phyloP scores from a whole-genome alignment of 2,113 vertebrate genomes.

The Cryptomyrus ogoouensis region DNA sequence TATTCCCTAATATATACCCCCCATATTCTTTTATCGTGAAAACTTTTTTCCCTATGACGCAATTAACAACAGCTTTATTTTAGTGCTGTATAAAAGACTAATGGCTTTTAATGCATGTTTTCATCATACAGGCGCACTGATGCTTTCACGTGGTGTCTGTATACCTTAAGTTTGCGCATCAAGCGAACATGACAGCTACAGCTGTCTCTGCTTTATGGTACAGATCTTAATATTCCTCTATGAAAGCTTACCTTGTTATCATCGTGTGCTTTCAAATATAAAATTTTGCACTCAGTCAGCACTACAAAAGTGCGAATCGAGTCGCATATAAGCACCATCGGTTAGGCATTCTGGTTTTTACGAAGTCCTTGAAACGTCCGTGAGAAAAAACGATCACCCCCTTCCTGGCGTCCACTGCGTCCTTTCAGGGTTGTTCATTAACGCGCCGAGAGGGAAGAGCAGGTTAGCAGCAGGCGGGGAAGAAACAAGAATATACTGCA shows the following conservation, averaged over 20 bases:
- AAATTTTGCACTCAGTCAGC: neutral
- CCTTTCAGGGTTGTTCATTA: constrained; percentile 61
- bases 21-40: neutral
- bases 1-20: neutral
- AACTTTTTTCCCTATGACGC: neutral
- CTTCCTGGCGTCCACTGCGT: neutral
- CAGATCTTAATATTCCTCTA: neutral
- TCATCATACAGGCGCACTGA: neutral
- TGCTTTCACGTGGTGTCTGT: neutral
- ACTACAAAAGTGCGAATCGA: neutral
- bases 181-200: neutral
- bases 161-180: neutral
- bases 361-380: neutral
- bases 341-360: neutral
- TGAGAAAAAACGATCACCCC: neutral
- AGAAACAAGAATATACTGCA: neutral
- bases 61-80: neutral
- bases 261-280: neutral
- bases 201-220: neutral
- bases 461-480: constrained; percentile 18
- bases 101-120: neutral
- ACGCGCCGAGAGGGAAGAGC: constrained; percentile 31
- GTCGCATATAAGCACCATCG: neutral
- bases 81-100: neutral
- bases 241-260: neutral